A percentile compares a stretch with the other conserved stretches of the same genome.
Evolutionary conservation across 2,888 invertebrate species (phyloP).

Genomic region (Drosophila borborema): DNA sequence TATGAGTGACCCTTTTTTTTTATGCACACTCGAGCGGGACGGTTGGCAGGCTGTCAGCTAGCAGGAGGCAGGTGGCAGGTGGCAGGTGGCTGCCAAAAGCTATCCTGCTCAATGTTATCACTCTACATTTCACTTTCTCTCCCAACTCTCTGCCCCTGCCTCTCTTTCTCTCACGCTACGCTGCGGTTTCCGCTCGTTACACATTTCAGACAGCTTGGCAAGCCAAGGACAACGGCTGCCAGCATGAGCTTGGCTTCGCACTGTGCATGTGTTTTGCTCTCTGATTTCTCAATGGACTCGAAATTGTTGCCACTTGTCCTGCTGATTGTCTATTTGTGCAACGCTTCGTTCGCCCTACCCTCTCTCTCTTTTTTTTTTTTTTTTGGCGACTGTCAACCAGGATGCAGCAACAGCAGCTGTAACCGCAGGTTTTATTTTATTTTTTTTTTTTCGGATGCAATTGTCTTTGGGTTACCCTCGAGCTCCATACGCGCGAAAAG

Average conservation of each 20-base stretch:
- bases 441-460: conserved; percentile 19
- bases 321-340: conserved; percentile 38
- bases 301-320: conserved; percentile 62
- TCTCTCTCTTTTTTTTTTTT: conserved; percentile 12
- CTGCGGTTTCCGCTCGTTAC: conserved; percentile 63
- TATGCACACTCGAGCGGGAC: conserved; percentile 22
- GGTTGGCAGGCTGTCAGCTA: conserved; percentile 8
- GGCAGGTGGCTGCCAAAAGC: conserved; percentile 13
- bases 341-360: background rate
- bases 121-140: background rate
- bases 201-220: conserved; percentile 38
- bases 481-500: conserved; percentile 47
- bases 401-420: conserved; percentile 1
- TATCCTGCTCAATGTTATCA: conserved; percentile 7
- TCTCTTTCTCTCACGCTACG: background rate
- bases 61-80: conserved; percentile 9
- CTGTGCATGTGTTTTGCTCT: conserved; percentile 40
- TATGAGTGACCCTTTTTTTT: conserved; percentile 38
- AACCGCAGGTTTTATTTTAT: background rate
- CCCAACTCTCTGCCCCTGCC: background rate
- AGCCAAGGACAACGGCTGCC: conserved; percentile 30
- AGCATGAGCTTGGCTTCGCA: conserved; percentile 22
- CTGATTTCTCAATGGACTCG: conserved; percentile 73
- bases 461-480: conserved; percentile 33
- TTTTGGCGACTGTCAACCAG: conserved; percentile 22